Conservation (phyloP, 2,888 invertebrate genomes). For the Drosophila demipolita region DNA sequence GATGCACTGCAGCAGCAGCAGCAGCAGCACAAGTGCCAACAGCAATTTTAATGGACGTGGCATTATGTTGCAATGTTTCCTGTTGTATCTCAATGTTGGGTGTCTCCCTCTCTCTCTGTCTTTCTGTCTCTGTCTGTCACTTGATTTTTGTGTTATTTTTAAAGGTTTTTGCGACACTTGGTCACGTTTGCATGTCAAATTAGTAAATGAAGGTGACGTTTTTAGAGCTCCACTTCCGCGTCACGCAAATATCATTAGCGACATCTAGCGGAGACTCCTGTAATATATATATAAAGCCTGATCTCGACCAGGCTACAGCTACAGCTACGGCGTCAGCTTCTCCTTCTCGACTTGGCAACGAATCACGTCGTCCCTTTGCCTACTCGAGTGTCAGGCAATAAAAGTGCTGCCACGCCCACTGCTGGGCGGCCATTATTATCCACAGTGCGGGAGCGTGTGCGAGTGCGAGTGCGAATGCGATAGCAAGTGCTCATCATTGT, state of each 20-base stretch:
- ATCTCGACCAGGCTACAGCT: slow-evolving; percentile 24
- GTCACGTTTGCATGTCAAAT: slow-evolving; percentile 79
- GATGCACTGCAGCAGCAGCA: slow-evolving; percentile 35
- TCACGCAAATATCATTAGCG: slow-evolving; percentile 59
- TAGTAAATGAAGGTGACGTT: slow-evolving; percentile 57
- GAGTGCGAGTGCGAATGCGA: slow-evolving; percentile 35
- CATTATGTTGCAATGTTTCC: slow-evolving; percentile 25
- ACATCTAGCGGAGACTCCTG: slow-evolving; percentile 40
- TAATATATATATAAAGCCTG: slow-evolving; percentile 41
- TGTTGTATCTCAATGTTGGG: slow-evolving; percentile 5
- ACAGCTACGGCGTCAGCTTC: slow-evolving; percentile 3
- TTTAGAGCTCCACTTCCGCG: slow-evolving; percentile 46
- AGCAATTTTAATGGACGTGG: slow-evolving; percentile 29
- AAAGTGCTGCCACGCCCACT: slow-evolving; percentile 48
- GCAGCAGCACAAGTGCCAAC: slow-evolving; percentile 16
- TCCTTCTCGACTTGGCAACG: slow-evolving; percentile 12
- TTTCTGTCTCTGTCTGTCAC: background rate
- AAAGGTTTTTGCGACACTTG: slow-evolving; percentile 47
- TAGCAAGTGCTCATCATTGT: slow-evolving; percentile 60
- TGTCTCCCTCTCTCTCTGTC: background rate
- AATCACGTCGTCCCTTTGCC: slow-evolving; percentile 35
- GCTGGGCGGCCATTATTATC: slow-evolving; percentile 52
- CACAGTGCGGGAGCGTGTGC: slow-evolving; percentile 20
- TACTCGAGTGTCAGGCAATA: slow-evolving; percentile 70
- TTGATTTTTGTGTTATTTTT: slow-evolving; percentile 3